Percentiles rank a stretch among this genome's conserved stretches.
Evolutionary conservation across 2,888 invertebrate genomes (phyloP).

Genomic region (Platypus cylindrus): DNA sequence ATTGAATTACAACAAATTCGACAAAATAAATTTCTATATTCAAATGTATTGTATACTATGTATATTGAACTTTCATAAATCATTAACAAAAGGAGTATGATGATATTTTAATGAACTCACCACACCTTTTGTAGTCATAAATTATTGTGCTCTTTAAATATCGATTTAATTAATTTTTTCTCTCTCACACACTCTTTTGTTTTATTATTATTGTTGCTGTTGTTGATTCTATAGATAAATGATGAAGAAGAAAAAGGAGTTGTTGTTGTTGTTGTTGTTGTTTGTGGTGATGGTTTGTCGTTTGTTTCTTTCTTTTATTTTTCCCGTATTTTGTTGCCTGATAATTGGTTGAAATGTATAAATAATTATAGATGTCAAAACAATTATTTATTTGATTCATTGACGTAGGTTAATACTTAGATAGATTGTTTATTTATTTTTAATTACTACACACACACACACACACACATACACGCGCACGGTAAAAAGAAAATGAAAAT

Average conservation of each 20-base stretch:
- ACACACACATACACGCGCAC: too few species aligned
- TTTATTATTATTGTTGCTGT: too few species aligned
- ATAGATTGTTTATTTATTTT: too few species aligned
- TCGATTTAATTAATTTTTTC: slow-evolving; percentile 12
- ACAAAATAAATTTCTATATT: not conserved
- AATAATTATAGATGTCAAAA: too few species aligned
- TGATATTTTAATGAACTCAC: slow-evolving; percentile 10
- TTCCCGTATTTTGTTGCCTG: slow-evolving; percentile 1
- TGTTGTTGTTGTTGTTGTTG: too few species aligned
- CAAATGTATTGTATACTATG: slow-evolving; percentile 1
- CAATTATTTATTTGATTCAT: not conserved
- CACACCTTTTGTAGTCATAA: slow-evolving; percentile 10
- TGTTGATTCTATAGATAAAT: not conserved
- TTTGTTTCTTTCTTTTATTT: too few species aligned
- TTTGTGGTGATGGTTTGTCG: too few species aligned
- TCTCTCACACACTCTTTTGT: not conserved
- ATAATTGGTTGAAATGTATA: slow-evolving; percentile 1
- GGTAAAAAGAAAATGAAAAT: too few species aligned
- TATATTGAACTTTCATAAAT: slow-evolving; percentile 12
- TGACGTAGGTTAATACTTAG: slow-evolving; percentile 2
- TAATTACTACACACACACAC: too few species aligned
- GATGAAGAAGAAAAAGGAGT: not conserved
- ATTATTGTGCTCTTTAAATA: slow-evolving; percentile 7
- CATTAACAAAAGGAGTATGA: slow-evolving; percentile 6
- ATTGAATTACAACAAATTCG: not conserved